Conservation (phyloP, 2,797 vertebrate species). For the Siniperca undulata region DNA sequence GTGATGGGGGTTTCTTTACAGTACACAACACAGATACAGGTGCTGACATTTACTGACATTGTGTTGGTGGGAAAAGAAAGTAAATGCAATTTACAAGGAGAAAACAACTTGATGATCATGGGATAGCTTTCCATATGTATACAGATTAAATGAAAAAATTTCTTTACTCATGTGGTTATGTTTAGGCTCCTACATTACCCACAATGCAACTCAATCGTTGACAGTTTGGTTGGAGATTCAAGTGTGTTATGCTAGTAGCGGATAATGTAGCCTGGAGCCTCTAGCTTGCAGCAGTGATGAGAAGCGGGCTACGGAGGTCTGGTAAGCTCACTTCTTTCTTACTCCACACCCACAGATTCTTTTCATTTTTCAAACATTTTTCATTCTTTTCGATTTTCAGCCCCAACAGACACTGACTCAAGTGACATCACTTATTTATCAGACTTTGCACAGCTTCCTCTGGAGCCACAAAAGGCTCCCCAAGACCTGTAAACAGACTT, state of each 20-base stretch:
- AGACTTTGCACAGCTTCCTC: too few species aligned
- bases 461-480: too few species aligned
- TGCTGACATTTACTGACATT: constrained; percentile 10
- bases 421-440: background rate
- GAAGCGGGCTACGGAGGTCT: background rate
- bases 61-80: background rate
- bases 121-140: background rate
- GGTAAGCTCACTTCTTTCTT: too few species aligned
- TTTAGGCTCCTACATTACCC: background rate
- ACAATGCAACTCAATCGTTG: background rate
- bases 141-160: background rate
- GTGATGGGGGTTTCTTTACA: constrained; percentile 12
- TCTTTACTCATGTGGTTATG: too few species aligned
- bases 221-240: background rate
- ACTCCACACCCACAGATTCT: too few species aligned
- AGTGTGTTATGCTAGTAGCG: background rate
- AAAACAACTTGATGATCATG: background rate
- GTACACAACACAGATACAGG: constrained; percentile 14
- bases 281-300: background rate
- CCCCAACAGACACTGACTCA: background rate
- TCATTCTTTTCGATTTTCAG: background rate
- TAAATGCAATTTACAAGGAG: background rate
- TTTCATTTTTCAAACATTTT: background rate
- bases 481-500: too few species aligned
- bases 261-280: background rate